Conservation (phyloP, 2,113 vertebrate species). For the Erythrolamprus reginae region DNA sequence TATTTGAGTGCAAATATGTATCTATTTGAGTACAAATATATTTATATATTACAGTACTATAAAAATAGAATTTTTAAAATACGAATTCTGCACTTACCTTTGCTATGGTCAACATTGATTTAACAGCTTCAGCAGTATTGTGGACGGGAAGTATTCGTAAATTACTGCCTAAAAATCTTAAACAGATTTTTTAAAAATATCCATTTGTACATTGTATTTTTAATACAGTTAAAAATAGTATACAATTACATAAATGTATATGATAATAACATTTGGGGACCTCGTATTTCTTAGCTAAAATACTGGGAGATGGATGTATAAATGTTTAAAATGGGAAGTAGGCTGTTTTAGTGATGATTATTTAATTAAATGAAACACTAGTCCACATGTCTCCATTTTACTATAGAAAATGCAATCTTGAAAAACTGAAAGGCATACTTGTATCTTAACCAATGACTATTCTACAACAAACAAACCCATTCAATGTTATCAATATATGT, state of each 20-base stretch:
- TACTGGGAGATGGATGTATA: not conserved
- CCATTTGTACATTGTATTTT: not conserved
- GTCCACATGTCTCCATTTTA: not conserved
- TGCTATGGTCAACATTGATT: constrained; percentile 84
- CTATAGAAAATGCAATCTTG: not conserved
- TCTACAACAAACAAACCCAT: too few species aligned
- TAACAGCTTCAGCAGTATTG: constrained; percentile 75
- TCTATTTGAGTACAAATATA: not conserved
- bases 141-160: constrained; percentile 83
- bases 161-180: constrained; percentile 84
- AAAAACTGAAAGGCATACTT: not conserved
- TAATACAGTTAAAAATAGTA: not conserved
- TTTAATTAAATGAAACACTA: constrained; percentile 4
- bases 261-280: not conserved
- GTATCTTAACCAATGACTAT: not conserved
- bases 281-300: not conserved
- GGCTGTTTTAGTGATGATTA: not conserved
- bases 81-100: constrained; percentile 73
- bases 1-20: not conserved
- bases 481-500: too few species aligned
- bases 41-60: constrained; percentile 8
- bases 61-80: not conserved
- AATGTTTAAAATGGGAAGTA: not conserved
- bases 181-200: constrained; percentile 32
- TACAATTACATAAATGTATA: not conserved